A percentile compares a stretch with the other conserved stretches of the same genome.
Evolutionary conservation across 35 echinoderm and acorn worm species (phyloP).

Genomic region (Antedon bifida): DNA sequence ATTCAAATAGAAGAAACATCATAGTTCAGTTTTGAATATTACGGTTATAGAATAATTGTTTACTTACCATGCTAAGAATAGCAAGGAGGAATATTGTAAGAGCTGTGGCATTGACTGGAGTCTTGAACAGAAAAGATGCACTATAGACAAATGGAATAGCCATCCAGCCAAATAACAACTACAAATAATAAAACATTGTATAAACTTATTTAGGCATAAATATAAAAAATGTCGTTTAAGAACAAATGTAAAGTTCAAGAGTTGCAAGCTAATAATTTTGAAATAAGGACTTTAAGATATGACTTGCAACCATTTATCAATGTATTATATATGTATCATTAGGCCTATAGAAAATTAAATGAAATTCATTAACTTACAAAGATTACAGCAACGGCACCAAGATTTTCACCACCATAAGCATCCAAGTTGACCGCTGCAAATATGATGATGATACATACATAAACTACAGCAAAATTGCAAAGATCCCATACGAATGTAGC

Average conservation of each 20-base stretch:
- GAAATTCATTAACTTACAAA: constrained; percentile 30
- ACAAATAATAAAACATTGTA: too few relatives aligned
- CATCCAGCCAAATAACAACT: constrained; percentile 86
- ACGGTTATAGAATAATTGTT: too few relatives aligned
- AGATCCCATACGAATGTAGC: constrained; percentile 83
- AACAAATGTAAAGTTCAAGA: too few relatives aligned
- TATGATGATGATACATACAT: constrained; percentile 37
- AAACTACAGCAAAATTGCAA: constrained; percentile 74
- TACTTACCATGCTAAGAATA: constrained; percentile 79
- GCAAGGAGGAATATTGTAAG: constrained; percentile 46
- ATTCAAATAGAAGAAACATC: too few relatives aligned
- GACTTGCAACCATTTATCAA: too few relatives aligned
- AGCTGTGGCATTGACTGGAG: constrained; percentile 61
- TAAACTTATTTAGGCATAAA: too few relatives aligned
- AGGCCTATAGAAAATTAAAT: too few relatives aligned
- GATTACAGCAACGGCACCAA: constrained; percentile 51
- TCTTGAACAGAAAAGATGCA: constrained; percentile 68
- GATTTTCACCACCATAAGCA: constrained; percentile 44
- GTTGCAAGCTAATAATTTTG: too few relatives aligned
- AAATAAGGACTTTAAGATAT: too few relatives aligned
- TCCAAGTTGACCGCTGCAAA: constrained; percentile 58
- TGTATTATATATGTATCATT: too few relatives aligned
- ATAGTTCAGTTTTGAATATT: too few relatives aligned
- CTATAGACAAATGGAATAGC: constrained; percentile 83
- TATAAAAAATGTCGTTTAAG: too few relatives aligned